Evolutionary conservation across 2,797 vertebrate species (phyloP).

Genomic region (Scarus forsteni): DNA sequence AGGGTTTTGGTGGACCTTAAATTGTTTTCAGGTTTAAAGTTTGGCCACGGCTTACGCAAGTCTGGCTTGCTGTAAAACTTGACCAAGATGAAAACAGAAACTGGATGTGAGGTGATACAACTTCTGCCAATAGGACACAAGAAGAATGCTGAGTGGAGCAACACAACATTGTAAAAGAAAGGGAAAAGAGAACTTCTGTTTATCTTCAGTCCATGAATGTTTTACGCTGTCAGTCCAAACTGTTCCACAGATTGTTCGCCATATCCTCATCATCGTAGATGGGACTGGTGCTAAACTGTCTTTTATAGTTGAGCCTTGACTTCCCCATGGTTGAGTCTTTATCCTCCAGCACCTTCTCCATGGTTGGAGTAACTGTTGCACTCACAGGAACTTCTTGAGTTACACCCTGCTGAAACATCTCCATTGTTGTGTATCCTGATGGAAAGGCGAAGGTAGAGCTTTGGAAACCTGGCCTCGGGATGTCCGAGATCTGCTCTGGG

Average conservation of each 20-base stretch:
- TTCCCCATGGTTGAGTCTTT: slow-evolving; percentile 17
- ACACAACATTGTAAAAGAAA: background rate
- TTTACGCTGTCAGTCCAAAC: background rate
- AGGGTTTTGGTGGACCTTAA: no score
- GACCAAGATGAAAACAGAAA: no score
- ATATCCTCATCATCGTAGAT: background rate
- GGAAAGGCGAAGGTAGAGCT: slow-evolving; percentile 42
- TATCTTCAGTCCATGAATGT: background rate
- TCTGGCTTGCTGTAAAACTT: no score
- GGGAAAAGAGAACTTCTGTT: no score
- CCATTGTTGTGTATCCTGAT: slow-evolving; percentile 87
- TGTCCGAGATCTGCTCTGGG: background rate
- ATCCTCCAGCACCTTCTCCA: slow-evolving; percentile 22
- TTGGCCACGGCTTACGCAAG: no score
- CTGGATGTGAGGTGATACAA: no score
- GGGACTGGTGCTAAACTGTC: slow-evolving; percentile 65
- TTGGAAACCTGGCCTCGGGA: background rate
- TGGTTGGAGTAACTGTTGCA: background rate
- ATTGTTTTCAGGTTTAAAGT: no score
- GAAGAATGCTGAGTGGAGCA: background rate
- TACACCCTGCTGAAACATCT: slow-evolving; percentile 80
- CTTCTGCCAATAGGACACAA: no score
- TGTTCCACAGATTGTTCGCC: background rate
- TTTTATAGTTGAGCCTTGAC: slow-evolving; percentile 68
- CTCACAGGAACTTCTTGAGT: slow-evolving; percentile 11